Evolutionary conservation across 1,140 invertebrate genomes (phyloP), one percentile per base, ranked within the genome.

Genomic region (Drosophila gunungcola): DNA sequence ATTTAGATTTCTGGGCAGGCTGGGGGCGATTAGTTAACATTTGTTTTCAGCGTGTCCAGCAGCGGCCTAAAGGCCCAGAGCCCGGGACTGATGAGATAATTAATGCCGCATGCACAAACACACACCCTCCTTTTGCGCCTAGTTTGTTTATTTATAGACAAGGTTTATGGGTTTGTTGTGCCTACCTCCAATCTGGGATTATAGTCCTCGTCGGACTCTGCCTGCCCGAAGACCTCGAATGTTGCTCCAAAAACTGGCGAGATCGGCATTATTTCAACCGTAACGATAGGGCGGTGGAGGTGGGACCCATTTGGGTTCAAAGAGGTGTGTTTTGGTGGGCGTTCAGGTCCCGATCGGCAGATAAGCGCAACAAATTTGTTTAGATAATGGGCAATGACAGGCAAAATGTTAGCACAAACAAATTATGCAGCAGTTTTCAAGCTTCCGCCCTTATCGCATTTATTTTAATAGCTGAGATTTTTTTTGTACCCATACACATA

Each of bases 1-100:
- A 70, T 74, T 80, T 65, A 81, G 78, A 86, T 86, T 81, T 85
- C 56, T 80, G 67, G 68, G 58, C 55, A 61, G 45, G 67, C 72
- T 16, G 3, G 25, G 21, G 32, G 48, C 62, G 83, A 88, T 88
- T 88, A 83, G 72, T 69, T 69, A 83, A 64, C 83, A 88, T 88
- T 88, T 88, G 83, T 88, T 88, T 88, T 88, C 45, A 88, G 84
- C 83, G 83, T 88, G 83, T 80, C 65, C 61, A 78, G 41, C 76
- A 13, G n/a, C 29, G 48, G 48, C 27, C 13, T 13, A 51, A 51
- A 34, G 48, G 48, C 48, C 48, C 48, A 51, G 48, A 51, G 48
- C 29, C 27, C 84, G 65, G 72, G 75, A 63, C 57, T 64, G 69
- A 75, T 72, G 79, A 72, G 83, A 88, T 83, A 76, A 83, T 64